These are phyloP conservation scores for Hyles euphorbiae DNA, from an alignment of 1,140 invertebrate species.

Conservation along the genomic window DNA sequence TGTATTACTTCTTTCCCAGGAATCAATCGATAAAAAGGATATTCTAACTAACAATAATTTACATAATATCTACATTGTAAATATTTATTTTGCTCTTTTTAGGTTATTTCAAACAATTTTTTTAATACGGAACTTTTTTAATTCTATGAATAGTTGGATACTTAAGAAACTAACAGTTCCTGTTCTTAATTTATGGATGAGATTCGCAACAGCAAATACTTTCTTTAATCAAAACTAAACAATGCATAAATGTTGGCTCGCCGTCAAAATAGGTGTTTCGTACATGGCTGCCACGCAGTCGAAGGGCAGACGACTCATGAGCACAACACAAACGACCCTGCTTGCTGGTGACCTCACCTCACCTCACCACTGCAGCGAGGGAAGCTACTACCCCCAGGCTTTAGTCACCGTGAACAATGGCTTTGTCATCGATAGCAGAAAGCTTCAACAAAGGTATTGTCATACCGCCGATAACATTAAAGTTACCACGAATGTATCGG, in stretches of 20 bases:
- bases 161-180: too few species aligned
- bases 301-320: conserved; percentile 13
- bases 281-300: conserved; percentile 8
- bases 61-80: too few species aligned
- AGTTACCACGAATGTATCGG: not conserved
- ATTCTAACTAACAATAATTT: too few species aligned
- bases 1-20: too few species aligned
- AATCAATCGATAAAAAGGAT: too few species aligned
- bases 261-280: conserved; percentile 8
- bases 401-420: conserved; percentile 64
- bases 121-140: too few species aligned
- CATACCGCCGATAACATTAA: conserved; percentile 4
- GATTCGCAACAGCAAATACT: too few species aligned
- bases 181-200: too few species aligned
- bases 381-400: conserved; percentile 35
- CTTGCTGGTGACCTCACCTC: conserved; percentile 19
- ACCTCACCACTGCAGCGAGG: conserved; percentile 26
- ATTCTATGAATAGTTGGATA: too few species aligned
- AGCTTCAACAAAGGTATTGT: conserved; percentile 9
- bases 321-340: conserved; percentile 17
- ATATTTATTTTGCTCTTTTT: too few species aligned
- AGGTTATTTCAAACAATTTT: too few species aligned
- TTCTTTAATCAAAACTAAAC: too few species aligned
- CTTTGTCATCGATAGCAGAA: conserved; percentile 42
- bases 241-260: conserved; percentile 17